Percentiles rank a stretch among this genome's conserved stretches.
These are phyloP conservation scores for Bucco capensis DNA, from an alignment of 2,113 vertebrate genomes.

Conservation along the genomic window DNA sequence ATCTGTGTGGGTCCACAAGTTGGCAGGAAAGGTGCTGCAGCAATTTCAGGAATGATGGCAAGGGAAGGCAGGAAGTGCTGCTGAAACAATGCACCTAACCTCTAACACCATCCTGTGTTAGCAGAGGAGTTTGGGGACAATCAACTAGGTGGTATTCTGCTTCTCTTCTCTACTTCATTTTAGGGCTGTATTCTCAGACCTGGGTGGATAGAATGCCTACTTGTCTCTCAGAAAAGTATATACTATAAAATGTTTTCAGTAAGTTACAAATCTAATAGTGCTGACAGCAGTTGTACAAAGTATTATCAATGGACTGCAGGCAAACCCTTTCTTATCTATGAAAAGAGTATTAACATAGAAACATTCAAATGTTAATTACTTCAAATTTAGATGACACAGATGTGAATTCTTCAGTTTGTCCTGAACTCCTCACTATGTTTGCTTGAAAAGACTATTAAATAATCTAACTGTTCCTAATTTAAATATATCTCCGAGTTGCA, in stretches of 20 bases:
- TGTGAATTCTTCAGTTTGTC: slow-evolving; percentile 18
- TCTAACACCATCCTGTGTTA: not conserved
- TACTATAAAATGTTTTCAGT: not conserved
- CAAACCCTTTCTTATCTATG: not conserved
- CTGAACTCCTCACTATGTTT: not conserved
- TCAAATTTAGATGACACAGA: slow-evolving; percentile 22
- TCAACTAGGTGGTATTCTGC: not conserved
- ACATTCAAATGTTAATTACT: slow-evolving; percentile 44
- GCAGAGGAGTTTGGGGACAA: not conserved
- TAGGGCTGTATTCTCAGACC: not conserved
- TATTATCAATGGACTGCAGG: not conserved
- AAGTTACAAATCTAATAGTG: not conserved
- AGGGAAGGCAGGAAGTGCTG: not conserved
- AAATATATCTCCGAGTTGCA: not conserved
- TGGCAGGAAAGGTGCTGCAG: not conserved
- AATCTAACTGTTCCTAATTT: not conserved
- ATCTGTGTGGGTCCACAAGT: not conserved
- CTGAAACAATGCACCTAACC: not conserved
- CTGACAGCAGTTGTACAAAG: not conserved
- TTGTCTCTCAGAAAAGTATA: slow-evolving; percentile 11
- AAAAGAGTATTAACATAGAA: slow-evolving; percentile 1
- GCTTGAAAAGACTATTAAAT: not conserved
- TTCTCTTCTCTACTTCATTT: not conserved
- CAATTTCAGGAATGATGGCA: not conserved
- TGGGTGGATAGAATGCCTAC: not conserved